These are phyloP conservation scores for Isichthys henryi DNA, from an alignment of 2,113 vertebrate genomes.

Conservation along the genomic window DNA sequence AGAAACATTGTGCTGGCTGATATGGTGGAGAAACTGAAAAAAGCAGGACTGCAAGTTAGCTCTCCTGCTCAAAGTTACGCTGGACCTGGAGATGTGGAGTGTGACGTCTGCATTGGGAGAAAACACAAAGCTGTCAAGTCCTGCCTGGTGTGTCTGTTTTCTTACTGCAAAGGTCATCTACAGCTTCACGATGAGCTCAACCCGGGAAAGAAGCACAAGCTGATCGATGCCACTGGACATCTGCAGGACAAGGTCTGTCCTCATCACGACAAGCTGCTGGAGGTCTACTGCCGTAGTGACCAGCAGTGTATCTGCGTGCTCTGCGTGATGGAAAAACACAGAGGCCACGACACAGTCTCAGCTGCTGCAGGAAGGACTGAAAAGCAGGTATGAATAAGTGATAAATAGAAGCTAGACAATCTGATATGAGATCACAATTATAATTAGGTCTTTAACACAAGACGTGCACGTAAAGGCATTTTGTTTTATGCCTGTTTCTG, in stretches of 20 bases:
- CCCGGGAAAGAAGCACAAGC: not conserved
- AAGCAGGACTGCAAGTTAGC: not conserved
- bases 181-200: not conserved
- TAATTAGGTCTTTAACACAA: not conserved
- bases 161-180: conserved; percentile 7
- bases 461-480: not conserved
- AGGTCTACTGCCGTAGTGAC: not conserved
- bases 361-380: not conserved
- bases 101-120: conserved; percentile 3
- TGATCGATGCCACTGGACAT: not conserved
- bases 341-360: conserved; percentile 9
- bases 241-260: not conserved
- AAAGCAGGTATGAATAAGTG: not conserved
- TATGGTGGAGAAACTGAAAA: conserved; percentile 10
- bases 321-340: conserved; percentile 11
- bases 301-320: conserved; percentile 2
- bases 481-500: not conserved
- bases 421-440: not conserved
- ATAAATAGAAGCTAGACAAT: not conserved
- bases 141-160: conserved; percentile 9
- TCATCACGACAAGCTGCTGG: not conserved
- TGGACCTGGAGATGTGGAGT: conserved; percentile 8
- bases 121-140: conserved; percentile 17
- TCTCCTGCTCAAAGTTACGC: not conserved
- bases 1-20: conserved; percentile 4